Base-by-base conservation (phyloP, 2,888 invertebrate genomes). In the Mesorhabditis spiculigera region DNA sequence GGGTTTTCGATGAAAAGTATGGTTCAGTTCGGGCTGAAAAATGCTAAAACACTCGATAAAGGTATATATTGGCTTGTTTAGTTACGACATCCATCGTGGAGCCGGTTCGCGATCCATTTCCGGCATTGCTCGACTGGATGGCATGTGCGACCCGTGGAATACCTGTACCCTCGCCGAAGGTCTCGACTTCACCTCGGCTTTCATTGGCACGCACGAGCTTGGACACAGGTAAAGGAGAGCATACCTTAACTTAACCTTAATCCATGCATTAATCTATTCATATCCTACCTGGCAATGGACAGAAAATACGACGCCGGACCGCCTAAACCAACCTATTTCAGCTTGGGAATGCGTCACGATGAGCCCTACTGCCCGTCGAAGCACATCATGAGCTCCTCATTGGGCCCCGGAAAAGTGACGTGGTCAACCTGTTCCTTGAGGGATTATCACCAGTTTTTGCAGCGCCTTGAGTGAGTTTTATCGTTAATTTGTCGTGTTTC, bases 271-370 rank as follows among this genome's bases (percentile, higher is more conserved):
- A 28, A 28, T 28, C 28, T 28, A 28, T 3, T 28, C 1, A 28
- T 28, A 28, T 28, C 28, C 3, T 28, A 28, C 28, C 28, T 28
- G 1, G 28, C 28, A 28, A 28, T 28, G 28, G 3, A 28, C 28
- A 28, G 28, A 28, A 28, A 28, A 28, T 28, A 28, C 28, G 28
- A 28, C 3, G 28, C 28, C 28, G 28, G 28, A 28, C 1, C 28
- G 1, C 28, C 3, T 28, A 28, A 28, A 28, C 28, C 3, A 50
- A 13, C n/a, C 10, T 5, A 58, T 71, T 79, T 64, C 71, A 80
- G 83, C 69, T 78, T 86, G 43, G 86, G 86, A 10, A 86, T 86
- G 85, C 71, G 83, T 28, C 86, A 86, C 78, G 86, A 86, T 71
- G 86, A 86, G 74, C 85, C 82, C 43, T 85, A 86, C 69, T 86